A percentile compares a stretch with the other conserved stretches of the same genome.
These are phyloP conservation scores for Manduca sexta DNA, from an alignment of 1,140 invertebrate species.

Conservation along the genomic window DNA sequence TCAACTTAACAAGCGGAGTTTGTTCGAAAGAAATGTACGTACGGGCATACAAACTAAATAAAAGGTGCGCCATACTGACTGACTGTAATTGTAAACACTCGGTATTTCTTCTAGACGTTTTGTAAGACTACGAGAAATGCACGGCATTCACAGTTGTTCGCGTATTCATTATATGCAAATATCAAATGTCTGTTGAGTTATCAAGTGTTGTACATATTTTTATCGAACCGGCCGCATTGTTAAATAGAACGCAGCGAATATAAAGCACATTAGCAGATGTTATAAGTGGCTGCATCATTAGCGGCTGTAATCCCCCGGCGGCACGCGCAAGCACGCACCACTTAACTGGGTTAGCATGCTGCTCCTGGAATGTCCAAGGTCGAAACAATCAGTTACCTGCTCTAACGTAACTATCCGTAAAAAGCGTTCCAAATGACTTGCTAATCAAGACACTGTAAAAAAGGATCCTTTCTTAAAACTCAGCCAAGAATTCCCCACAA, in stretches of 20 bases:
- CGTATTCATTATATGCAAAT: too few relatives aligned
- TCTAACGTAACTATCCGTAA: neutral
- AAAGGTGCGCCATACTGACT: neutral
- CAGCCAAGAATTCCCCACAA: neutral
- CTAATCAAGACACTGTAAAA: too few relatives aligned
- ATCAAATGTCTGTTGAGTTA: too few relatives aligned
- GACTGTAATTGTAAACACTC: too few relatives aligned
- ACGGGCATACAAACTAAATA: too few relatives aligned
- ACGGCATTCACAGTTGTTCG: too few relatives aligned
- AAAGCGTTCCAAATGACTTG: too few relatives aligned
- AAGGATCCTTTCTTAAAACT: too few relatives aligned
- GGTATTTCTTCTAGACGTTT: neutral
- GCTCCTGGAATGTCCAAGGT: constrained; percentile 36
- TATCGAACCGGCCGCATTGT: constrained; percentile 1
- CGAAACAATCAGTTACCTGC: constrained; percentile 21
- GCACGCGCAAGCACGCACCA: constrained; percentile 44
- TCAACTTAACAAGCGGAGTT: too few relatives aligned
- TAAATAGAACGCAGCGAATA: constrained; percentile 6
- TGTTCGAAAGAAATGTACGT: too few relatives aligned
- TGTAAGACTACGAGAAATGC: neutral
- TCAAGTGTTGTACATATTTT: neutral
- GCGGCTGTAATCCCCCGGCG: constrained; percentile 36
- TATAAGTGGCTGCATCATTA: constrained; percentile 21
- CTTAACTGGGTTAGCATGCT: constrained; percentile 55
- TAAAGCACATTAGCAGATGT: constrained; percentile 31